Evolutionary conservation across 2,113 vertebrate genomes (phyloP).

Genomic region (Gadus macrocephalus): DNA sequence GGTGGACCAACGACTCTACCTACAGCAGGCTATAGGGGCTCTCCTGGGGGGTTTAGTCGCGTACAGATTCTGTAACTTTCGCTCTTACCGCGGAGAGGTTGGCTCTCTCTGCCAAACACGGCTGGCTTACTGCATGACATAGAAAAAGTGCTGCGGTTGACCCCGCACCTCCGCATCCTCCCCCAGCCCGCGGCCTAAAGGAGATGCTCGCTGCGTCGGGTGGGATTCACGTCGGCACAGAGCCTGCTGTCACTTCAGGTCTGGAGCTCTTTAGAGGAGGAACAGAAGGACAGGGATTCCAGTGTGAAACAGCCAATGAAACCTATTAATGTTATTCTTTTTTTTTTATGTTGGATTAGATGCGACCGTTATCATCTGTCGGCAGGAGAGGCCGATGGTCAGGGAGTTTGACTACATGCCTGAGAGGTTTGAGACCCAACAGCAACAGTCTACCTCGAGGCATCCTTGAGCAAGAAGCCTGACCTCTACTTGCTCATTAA

Average conservation of each 20-base stretch:
- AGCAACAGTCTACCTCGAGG: no score
- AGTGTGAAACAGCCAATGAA: no score
- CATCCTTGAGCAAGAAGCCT: no score
- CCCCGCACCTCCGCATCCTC: slow-evolving; percentile 64
- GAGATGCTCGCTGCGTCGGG: slow-evolving; percentile 8
- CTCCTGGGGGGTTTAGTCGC: neutral
- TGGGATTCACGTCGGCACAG: slow-evolving; percentile 60
- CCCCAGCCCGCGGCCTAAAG: neutral
- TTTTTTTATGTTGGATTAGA: neutral
- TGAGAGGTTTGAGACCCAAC: neutral
- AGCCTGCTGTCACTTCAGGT: slow-evolving; percentile 69
- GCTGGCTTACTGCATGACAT: slow-evolving; percentile 61
- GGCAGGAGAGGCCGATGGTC: neutral
- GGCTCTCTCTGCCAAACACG: slow-evolving; percentile 23
- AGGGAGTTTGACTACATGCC: slow-evolving; percentile 21
- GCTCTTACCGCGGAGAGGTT: slow-evolving; percentile 3
- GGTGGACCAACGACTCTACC: slow-evolving; percentile 1
- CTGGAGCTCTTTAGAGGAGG: slow-evolving; percentile 52
- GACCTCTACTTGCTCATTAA: no score
- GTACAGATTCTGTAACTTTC: slow-evolving; percentile 39
- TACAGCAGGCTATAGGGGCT: slow-evolving; percentile 5
- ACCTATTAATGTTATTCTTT: neutral
- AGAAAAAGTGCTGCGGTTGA: slow-evolving; percentile 62
- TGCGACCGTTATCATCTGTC: no score
- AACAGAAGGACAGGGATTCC: no score